Conservation (phyloP, 2,113 vertebrate species). For the Bombycilla garrulus region DNA sequence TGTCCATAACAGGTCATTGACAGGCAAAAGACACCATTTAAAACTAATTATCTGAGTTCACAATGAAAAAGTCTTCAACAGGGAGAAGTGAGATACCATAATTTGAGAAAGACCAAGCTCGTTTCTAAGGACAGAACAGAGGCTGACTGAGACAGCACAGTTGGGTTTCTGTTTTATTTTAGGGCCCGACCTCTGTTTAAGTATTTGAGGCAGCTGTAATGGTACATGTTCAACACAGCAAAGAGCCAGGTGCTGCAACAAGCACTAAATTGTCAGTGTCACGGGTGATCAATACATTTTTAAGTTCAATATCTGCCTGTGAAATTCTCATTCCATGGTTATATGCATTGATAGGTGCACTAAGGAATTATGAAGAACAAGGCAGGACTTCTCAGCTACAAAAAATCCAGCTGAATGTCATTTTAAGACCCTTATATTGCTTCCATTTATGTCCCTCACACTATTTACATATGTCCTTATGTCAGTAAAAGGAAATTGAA, state of each 20-base stretch:
- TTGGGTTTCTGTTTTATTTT: background rate
- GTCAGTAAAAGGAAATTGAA: background rate
- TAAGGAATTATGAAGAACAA: background rate
- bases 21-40: background rate
- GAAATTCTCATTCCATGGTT: background rate
- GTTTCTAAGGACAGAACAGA: background rate
- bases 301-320: background rate
- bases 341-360: background rate
- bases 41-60: conserved; percentile 37
- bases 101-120: background rate
- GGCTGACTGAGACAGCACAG: background rate
- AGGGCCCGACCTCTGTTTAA: background rate
- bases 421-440: background rate
- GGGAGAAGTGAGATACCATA: conserved; percentile 17
- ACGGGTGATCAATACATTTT: background rate
- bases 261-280: background rate
- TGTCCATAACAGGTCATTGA: conserved; percentile 9
- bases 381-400: background rate
- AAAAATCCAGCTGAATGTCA: background rate
- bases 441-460: background rate
- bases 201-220: background rate
- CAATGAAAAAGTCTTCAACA: conserved; percentile 38
- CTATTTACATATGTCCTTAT: background rate
- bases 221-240: background rate
- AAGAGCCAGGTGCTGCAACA: background rate